These are phyloP conservation scores for Typhlomys cinereus DNA, from an alignment of 2,113 vertebrate species.

Conservation along the genomic window DNA sequence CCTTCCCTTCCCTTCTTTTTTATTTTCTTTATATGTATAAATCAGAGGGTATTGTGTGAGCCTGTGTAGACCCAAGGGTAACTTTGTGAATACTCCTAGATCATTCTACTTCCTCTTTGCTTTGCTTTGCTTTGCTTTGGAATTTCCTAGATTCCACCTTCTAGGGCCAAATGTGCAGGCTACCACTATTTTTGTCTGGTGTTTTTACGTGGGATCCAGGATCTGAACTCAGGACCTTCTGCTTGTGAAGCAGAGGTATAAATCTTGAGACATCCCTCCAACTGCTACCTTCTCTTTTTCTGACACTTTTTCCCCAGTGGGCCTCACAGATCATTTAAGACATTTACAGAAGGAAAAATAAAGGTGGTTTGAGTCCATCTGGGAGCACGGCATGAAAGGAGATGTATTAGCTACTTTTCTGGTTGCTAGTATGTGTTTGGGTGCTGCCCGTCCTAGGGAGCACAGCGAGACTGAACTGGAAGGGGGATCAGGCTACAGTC, in stretches of 20 bases:
- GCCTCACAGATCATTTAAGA: background rate
- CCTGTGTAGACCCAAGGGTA: too few species aligned
- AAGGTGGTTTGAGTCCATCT: rapidly evolving
- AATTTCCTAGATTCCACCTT: too few species aligned
- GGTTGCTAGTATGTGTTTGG: background rate
- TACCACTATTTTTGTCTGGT: too few species aligned
- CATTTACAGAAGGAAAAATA: background rate
- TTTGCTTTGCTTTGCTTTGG: too few species aligned
- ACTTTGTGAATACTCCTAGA: too few species aligned
- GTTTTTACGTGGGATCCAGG: too few species aligned
- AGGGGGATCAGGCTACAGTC: background rate
- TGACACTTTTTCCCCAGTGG: rapidly evolving
- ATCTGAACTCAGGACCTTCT: too few species aligned
- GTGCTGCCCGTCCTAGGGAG: background rate
- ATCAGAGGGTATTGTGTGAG: too few species aligned
- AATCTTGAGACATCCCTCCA: background rate
- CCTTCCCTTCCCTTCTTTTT: too few species aligned
- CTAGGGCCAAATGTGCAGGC: too few species aligned
- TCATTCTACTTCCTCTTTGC: too few species aligned
- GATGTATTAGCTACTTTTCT: background rate
- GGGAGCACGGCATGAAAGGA: background rate
- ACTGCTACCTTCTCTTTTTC: background rate
- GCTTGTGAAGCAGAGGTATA: background rate
- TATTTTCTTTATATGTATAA: too few species aligned
- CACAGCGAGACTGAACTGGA: background rate